phyloP scores from a whole-genome alignment of 2,797 vertebrate species.

The Pangasius macronema region DNA sequence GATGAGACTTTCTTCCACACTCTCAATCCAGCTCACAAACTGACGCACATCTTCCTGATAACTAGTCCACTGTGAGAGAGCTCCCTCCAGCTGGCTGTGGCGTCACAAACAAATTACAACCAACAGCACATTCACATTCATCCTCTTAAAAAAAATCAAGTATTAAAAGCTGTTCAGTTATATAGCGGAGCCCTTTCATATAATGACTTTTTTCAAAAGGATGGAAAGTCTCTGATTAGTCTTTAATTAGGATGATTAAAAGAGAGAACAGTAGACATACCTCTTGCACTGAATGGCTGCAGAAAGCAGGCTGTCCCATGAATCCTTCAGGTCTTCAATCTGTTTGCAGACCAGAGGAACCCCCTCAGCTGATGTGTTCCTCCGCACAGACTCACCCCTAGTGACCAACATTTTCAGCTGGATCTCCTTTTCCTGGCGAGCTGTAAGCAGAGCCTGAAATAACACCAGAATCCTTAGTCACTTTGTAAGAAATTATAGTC shows the following conservation, averaged over 20 bases:
- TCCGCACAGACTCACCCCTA: constrained; percentile 90
- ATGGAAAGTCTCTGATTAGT: background rate
- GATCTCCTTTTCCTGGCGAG: constrained; percentile 95
- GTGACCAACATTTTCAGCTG: constrained; percentile 92
- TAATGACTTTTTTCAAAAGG: background rate
- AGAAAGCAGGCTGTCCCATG: constrained; percentile 88
- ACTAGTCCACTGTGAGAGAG: constrained; percentile 95
- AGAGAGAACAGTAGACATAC: constrained; percentile 61
- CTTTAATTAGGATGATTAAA: background rate
- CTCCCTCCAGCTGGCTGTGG: constrained; percentile 90
- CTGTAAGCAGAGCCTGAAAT: constrained; percentile 82
- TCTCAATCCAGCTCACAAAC: constrained; percentile 92
- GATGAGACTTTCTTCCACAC: constrained; percentile 82
- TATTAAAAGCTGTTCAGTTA: background rate
- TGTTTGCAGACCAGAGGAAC: constrained; percentile 84
- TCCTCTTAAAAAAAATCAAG: background rate
- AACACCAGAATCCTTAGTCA: background rate
- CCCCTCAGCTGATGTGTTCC: constrained; percentile 91
- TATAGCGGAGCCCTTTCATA: background rate
- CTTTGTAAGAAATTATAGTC: background rate
- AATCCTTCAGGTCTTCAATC: constrained; percentile 88
- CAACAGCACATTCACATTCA: background rate
- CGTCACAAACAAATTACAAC: constrained; percentile 15
- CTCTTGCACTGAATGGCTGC: constrained; percentile 94
- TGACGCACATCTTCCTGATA: constrained; percentile 94